phyloP scores from a whole-genome alignment of 1,140 invertebrate species.

The Plodia interpunctella region DNA sequence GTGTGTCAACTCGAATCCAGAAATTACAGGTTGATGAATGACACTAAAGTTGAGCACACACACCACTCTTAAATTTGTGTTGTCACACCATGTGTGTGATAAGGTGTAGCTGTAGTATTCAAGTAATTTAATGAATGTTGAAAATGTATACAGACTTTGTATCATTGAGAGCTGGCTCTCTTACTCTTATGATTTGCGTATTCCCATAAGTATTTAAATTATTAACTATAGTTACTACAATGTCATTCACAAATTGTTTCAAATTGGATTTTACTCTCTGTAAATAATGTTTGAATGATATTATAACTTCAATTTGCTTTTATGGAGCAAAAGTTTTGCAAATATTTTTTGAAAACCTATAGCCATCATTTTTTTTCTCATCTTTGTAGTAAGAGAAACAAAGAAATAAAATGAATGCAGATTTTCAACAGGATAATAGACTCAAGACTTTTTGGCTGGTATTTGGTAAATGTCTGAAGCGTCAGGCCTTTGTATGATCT shows the following conservation, averaged over 20 bases:
- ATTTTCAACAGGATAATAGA: too few species aligned
- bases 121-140: conserved; percentile 40
- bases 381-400: not conserved
- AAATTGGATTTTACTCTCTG: too few species aligned
- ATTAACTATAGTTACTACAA: not conserved
- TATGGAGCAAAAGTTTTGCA: too few species aligned
- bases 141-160: conserved; percentile 48
- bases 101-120: conserved; percentile 32
- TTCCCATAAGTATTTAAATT: not conserved
- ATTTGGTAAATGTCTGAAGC: not conserved
- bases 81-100: conserved; percentile 15
- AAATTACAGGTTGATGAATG: conserved; percentile 72
- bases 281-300: too few species aligned
- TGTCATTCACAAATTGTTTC: not conserved
- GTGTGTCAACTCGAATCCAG: conserved; percentile 66
- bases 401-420: not conserved
- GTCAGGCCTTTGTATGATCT: too few species aligned
- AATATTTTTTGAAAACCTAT: not conserved
- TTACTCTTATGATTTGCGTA: not conserved
- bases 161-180: conserved; percentile 28
- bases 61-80: not conserved
- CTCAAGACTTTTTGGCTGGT: too few species aligned
- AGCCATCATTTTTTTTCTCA: not conserved
- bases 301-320: too few species aligned
- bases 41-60: conserved; percentile 26